Conservation (phyloP, 2,888 invertebrate genomes). For the Cryptosula pallasiana region DNA sequence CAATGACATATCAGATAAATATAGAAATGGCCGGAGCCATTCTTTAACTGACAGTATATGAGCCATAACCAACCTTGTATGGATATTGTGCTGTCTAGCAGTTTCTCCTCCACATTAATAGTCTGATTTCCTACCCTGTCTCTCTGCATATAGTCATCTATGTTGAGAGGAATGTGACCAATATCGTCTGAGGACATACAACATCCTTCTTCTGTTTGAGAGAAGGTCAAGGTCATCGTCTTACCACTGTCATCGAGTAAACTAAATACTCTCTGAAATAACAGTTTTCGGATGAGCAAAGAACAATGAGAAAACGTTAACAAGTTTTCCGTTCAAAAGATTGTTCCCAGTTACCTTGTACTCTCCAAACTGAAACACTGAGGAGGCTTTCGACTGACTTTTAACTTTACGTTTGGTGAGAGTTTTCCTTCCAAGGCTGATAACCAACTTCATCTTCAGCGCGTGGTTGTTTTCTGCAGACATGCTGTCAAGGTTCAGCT, state of each 20-base stretch:
- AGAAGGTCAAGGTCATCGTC: neutral
- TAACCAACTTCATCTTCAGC: neutral
- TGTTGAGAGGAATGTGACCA: neutral
- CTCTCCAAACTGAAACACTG: no score
- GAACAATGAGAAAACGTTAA: no score
- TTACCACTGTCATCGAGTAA: neutral
- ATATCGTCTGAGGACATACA: slow-evolving; percentile 1
- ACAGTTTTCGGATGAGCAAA: no score
- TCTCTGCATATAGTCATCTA: neutral
- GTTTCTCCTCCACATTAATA: neutral
- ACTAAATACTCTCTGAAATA: neutral
- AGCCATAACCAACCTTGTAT: neutral
- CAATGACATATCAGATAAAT: no score
- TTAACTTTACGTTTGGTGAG: neutral
- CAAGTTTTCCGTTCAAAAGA: no score
- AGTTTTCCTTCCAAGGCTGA: neutral
- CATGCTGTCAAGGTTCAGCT: neutral
- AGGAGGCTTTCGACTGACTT: no score
- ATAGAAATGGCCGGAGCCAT: no score
- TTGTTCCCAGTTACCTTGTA: no score
- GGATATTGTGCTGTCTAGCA: neutral
- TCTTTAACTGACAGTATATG: no score
- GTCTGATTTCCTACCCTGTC: neutral
- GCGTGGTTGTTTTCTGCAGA: neutral
- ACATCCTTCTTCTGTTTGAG: slow-evolving; percentile 20